These are phyloP conservation scores for Gadus chalcogrammus DNA, from an alignment of 2,113 vertebrate species.

Conservation along the genomic window DNA sequence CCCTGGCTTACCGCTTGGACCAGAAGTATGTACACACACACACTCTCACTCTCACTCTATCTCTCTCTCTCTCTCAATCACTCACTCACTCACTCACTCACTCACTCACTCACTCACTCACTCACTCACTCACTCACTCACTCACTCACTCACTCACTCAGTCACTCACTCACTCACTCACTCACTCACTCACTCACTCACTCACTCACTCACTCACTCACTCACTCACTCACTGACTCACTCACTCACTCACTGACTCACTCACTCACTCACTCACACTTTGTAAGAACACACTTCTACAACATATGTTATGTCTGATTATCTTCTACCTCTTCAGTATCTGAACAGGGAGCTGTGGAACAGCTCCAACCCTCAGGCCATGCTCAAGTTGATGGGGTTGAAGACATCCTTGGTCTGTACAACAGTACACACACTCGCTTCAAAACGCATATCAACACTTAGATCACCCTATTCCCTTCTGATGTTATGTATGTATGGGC, in stretches of 20 bases:
- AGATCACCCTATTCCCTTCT: background rate
- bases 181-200: background rate
- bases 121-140: too few relatives aligned
- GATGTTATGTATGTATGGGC: background rate
- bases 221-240: background rate
- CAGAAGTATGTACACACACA: background rate
- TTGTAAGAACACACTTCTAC: background rate
- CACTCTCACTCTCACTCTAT: background rate
- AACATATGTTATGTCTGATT: background rate
- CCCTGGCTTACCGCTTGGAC: background rate
- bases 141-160: too few relatives aligned
- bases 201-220: background rate
- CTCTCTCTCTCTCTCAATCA: too few relatives aligned
- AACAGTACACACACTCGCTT: background rate
- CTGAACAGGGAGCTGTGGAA: constrained; percentile 46
- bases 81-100: background rate
- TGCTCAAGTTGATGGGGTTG: constrained; percentile 54
- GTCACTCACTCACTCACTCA: background rate
- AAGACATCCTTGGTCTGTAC: constrained; percentile 51
- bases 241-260: background rate
- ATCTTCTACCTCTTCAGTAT: constrained; percentile 19
- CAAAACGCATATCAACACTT: background rate
- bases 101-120: too few relatives aligned
- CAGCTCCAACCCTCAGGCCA: constrained; percentile 31
- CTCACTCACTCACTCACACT: background rate